Conservation (phyloP, 2,113 vertebrate species). For the Semicossyphus pulcher region DNA sequence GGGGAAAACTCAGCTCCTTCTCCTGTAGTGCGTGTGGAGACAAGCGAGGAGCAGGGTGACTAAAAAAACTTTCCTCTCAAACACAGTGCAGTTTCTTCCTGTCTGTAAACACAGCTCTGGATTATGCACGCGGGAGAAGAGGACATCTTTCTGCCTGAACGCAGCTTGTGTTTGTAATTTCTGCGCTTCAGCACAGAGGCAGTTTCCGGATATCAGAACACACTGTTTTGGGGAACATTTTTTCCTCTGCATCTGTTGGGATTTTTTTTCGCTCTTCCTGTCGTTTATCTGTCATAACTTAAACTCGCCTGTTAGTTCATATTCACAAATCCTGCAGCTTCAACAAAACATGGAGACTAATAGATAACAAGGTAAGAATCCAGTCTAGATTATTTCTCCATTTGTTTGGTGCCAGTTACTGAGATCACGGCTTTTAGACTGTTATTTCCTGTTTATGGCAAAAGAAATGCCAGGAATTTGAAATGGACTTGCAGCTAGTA, state of each 20-base stretch:
- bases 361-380: slow-evolving; percentile 80
- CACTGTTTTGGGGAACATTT: slow-evolving; percentile 58
- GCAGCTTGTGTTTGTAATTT: slow-evolving; percentile 48
- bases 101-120: slow-evolving; percentile 47
- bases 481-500: background rate
- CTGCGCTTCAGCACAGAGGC: slow-evolving; percentile 53
- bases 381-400: background rate
- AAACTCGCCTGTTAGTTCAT: background rate
- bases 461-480: background rate
- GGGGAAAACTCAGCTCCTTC: slow-evolving; percentile 56
- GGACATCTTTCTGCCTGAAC: slow-evolving; percentile 13
- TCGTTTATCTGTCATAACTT: slow-evolving; percentile 33
- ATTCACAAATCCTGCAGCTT: slow-evolving; percentile 42
- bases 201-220: slow-evolving; percentile 76
- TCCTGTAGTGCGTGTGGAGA: slow-evolving; percentile 53
- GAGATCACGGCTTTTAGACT: background rate
- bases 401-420: background rate
- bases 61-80: slow-evolving; percentile 76
- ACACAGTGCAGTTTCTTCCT: slow-evolving; percentile 14
- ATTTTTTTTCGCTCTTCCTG: slow-evolving; percentile 56
- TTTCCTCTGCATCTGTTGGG: slow-evolving; percentile 55
- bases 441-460: slow-evolving; percentile 51
- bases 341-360: slow-evolving; percentile 69
- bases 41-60: slow-evolving; percentile 45
- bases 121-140: slow-evolving; percentile 57